Evolutionary conservation across 2,113 vertebrate species (phyloP).

Genomic region (Eurypyga helias): DNA sequence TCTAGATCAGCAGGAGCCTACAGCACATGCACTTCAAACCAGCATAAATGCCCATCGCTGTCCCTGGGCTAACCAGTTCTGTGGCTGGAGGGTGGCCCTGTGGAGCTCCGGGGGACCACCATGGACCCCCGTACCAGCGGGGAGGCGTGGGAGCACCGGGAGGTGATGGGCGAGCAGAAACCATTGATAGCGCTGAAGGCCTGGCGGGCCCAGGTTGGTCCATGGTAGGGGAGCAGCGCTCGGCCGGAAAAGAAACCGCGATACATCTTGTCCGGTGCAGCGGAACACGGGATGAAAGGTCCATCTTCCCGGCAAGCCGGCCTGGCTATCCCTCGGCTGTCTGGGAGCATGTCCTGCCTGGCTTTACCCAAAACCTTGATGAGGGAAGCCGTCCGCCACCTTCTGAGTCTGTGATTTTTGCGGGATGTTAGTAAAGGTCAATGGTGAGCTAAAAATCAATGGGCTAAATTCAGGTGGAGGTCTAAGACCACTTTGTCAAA

Average conservation of each 20-base stretch:
- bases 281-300: neutral
- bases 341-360: neutral
- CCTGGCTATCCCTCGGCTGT: neutral
- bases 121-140: fast-evolving
- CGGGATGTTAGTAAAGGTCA: neutral
- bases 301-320: fast-evolving
- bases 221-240: fast-evolving
- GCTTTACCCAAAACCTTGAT: neutral
- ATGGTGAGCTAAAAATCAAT: neutral
- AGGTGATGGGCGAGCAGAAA: neutral
- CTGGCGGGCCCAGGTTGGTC: neutral
- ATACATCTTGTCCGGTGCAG: neutral
- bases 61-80: neutral
- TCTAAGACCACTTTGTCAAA: neutral
- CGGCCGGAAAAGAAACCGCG: fast-evolving
- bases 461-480: neutral
- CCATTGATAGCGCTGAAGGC: neutral
- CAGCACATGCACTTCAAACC: neutral
- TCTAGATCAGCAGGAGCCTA: neutral
- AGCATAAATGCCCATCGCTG: neutral
- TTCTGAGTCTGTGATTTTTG: neutral
- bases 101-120: neutral
- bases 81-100: neutral
- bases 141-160: neutral
- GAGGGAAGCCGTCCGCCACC: neutral